Base-by-base conservation (phyloP, 1,140 invertebrate species). In the Drosophila rufa region DNA sequence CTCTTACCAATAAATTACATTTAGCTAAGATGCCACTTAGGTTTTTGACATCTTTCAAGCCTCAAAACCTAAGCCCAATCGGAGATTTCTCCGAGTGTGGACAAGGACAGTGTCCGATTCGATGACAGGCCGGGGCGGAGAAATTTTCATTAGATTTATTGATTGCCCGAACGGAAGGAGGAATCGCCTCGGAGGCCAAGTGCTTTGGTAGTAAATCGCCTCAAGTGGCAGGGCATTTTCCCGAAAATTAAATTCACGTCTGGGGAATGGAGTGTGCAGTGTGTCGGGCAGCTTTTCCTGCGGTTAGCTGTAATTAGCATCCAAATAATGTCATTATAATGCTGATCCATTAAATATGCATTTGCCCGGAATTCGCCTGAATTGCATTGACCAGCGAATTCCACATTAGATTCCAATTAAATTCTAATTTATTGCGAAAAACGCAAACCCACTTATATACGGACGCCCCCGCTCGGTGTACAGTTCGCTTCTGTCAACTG, bases 91-190 rank as follows among this genome's bases (percentile, higher is more conserved):
- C 42, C 22, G 25, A 46, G 67, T 70, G 67, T 68, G 40, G 38
- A n/a, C 47, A 27, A 71, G 67, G 38, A 74, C 59, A 51, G 43
- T 19, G 38, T 58, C 64, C 68, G 78, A 81, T 69, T 70, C 48
- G 65, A 60, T 66, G 60, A 81, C 73, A 81, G 71, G 55, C 36
- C 38, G 57, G 66, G 51, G 30, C 55, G 60, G 45, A 53, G 56
- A 67, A 73, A 87, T 83, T 80, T 79, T 83, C 82, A 86, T 86
- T 86, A 86, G 80, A 82, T 77, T 86, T 86, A 86, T 86, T 79
- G 82, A 89, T 79, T 75, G 79, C 19, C 66, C 67, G 60, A 60
- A 60, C 12, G n/a, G 8, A 8, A 40, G 14, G 14, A 57, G 6
- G 15, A 42, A 17, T 15, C 9, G 51, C 53, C 53, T 22, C 14